phyloP scores from a whole-genome alignment of 1,140 invertebrate genomes.

The Lepidurus arcticus region DNA sequence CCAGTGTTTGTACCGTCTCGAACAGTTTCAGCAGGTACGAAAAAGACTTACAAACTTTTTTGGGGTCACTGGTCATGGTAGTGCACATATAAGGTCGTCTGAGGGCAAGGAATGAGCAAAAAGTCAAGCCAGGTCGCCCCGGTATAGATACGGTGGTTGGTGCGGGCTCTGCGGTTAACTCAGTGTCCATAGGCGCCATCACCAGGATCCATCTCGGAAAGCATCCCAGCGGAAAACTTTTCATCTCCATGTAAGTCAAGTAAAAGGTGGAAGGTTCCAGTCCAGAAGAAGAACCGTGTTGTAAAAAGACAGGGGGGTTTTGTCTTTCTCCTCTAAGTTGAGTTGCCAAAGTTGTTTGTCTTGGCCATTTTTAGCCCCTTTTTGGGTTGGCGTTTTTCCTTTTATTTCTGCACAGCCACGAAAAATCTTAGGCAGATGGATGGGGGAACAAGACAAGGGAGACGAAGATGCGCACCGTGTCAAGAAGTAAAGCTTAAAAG shows the following conservation, averaged over 20 bases:
- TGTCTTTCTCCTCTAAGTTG: too few species aligned
- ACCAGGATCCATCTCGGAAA: conserved; percentile 13
- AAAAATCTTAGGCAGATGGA: not conserved
- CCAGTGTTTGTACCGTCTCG: not conserved
- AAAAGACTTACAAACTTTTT: not conserved
- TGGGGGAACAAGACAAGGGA: not conserved
- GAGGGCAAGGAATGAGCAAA: not conserved
- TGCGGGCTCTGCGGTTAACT: not conserved
- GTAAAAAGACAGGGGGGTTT: too few species aligned
- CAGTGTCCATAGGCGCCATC: not conserved
- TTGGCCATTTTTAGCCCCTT: too few species aligned
- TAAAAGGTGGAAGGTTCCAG: not conserved
- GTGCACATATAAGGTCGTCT: not conserved
- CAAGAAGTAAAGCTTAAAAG: not conserved
- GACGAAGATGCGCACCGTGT: not conserved
- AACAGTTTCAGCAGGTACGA: not conserved
- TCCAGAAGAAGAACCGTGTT: too few species aligned
- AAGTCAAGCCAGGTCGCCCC: not conserved
- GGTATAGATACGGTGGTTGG: too few species aligned
- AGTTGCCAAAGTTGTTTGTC: too few species aligned
- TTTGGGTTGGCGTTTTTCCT: too few species aligned
- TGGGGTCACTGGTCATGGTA: not conserved
- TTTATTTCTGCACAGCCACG: not conserved
- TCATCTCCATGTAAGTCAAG: not conserved
- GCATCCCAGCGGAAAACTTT: not conserved